Evolutionary conservation across 2,797 vertebrate genomes (phyloP).

Genomic region (Petrocephalus schoutedeni): DNA sequence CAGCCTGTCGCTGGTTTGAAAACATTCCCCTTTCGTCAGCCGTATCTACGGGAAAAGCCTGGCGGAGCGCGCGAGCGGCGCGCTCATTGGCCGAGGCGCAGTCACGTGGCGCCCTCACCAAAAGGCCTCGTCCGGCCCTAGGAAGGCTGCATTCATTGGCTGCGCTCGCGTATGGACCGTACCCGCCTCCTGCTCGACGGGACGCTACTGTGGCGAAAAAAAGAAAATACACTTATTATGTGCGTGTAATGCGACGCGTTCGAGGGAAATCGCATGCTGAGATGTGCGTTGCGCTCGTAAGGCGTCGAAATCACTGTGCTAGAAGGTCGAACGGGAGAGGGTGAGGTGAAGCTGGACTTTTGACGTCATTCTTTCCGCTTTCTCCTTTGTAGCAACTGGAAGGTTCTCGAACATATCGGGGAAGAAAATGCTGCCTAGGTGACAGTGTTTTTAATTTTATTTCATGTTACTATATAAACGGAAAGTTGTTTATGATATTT

Average conservation of each 20-base stretch:
- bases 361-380: slow-evolving; percentile 74
- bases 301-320: background rate
- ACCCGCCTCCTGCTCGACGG: slow-evolving; percentile 5
- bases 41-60: slow-evolving; percentile 64
- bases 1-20: slow-evolving; percentile 60
- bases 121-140: slow-evolving; percentile 46
- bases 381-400: slow-evolving; percentile 59
- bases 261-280: background rate
- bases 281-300: background rate
- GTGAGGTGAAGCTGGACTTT: slow-evolving; percentile 41
- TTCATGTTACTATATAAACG: background rate
- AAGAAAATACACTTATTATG: slow-evolving; percentile 16
- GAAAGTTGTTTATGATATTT: background rate
- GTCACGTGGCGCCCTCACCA: slow-evolving; percentile 50
- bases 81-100: background rate
- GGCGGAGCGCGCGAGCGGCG: slow-evolving; percentile 54
- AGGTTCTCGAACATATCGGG: slow-evolving; percentile 63
- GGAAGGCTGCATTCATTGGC: slow-evolving; percentile 53
- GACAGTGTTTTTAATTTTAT: background rate
- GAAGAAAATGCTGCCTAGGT: slow-evolving; percentile 1
- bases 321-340: slow-evolving; percentile 11
- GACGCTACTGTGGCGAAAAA: background rate
- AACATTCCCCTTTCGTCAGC: slow-evolving; percentile 66
- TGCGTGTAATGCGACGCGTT: background rate
- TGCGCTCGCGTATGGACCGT: slow-evolving; percentile 47